phyloP scores from a whole-genome alignment of 2,888 invertebrate genomes.

The Rhagium mordax region DNA sequence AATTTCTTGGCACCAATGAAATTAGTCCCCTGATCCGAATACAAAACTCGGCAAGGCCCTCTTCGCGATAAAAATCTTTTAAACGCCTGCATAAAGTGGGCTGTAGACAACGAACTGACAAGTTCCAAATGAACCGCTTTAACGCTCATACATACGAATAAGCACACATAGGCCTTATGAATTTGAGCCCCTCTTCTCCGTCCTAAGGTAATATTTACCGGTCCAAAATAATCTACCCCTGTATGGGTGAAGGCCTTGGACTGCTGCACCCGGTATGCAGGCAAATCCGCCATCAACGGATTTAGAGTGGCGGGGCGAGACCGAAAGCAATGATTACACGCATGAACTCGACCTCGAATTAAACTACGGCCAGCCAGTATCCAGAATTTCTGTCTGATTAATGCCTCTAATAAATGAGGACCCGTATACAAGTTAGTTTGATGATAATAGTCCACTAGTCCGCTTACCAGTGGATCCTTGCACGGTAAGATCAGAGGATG shows the following conservation, averaged over 20 bases:
- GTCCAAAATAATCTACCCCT: no score
- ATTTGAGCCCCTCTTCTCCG: not conserved
- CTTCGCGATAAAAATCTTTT: no score
- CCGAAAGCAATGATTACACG: not conserved
- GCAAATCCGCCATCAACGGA: not conserved
- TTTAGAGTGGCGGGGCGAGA: not conserved
- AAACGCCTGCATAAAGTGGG: no score
- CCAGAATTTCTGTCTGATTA: not conserved
- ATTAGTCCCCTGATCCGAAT: not conserved
- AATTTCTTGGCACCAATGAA: not conserved
- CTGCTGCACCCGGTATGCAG: no score
- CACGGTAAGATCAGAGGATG: no score
- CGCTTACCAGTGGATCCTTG: conserved; percentile 11
- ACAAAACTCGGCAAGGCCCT: no score
- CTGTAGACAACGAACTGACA: no score
- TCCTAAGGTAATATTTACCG: no score
- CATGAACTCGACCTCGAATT: not conserved
- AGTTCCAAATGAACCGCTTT: no score
- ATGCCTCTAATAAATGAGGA: not conserved
- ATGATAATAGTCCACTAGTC: conserved; percentile 29
- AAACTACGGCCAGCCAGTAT: not conserved
- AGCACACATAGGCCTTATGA: conserved; percentile 1
- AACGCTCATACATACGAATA: no score
- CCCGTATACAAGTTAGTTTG: conserved; percentile 9
- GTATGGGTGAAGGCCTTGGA: not conserved